These are phyloP conservation scores for Pteruthius melanotis DNA, from an alignment of 2,113 vertebrate species.

Conservation along the genomic window DNA sequence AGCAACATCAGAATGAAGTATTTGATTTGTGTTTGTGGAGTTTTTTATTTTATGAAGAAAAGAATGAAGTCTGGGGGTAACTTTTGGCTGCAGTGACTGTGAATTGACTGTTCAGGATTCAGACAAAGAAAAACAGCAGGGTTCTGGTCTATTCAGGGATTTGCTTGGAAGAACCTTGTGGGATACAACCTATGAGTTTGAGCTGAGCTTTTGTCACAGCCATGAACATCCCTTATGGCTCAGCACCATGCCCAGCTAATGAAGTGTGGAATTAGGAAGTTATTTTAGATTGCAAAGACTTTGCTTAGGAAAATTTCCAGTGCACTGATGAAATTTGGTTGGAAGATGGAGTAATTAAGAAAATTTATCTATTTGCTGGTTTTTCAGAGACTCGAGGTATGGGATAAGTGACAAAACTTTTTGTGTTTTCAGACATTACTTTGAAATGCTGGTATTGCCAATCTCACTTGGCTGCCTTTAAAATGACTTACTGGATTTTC, in stretches of 20 bases:
- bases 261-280: not conserved
- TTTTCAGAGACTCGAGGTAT: not conserved
- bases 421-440: not conserved
- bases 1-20: not conserved
- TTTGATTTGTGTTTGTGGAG: not conserved
- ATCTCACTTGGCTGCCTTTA: constrained; percentile 2
- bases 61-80: not conserved
- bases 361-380: not conserved
- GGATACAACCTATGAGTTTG: not conserved
- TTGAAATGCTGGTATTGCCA: constrained; percentile 1
- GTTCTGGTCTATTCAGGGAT: not conserved
- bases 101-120: not conserved
- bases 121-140: not conserved
- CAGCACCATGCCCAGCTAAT: not conserved
- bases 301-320: not conserved
- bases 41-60: not conserved
- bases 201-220: not conserved
- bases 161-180: not conserved
- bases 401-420: not conserved
- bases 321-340: not conserved
- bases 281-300: not conserved
- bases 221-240: not conserved
- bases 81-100: not conserved
- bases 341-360: not conserved
- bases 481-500: constrained; percentile 17